Percentiles rank a stretch among this genome's conserved stretches.
phyloP scores from a whole-genome alignment of 2,797 vertebrate species.

The Telmatherina bonti region DNA sequence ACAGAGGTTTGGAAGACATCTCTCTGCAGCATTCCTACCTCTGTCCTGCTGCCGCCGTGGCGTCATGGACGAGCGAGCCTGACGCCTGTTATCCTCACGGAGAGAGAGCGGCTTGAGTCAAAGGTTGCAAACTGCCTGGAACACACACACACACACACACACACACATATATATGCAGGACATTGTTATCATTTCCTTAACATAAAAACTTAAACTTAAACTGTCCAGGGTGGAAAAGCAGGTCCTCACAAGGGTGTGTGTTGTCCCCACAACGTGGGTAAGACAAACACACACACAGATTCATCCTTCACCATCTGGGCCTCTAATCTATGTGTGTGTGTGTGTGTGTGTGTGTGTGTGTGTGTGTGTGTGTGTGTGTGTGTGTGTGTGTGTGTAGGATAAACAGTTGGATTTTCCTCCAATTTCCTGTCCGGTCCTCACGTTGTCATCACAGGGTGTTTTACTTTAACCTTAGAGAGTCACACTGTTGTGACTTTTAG shows the following conservation, averaged over 20 bases:
- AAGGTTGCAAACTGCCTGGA: not conserved
- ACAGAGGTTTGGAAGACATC: constrained; percentile 18
- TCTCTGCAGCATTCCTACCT: constrained; percentile 9
- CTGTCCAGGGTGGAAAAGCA: not conserved
- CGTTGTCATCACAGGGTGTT: not conserved
- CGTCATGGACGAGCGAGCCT: constrained; percentile 27
- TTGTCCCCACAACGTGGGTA: constrained; percentile 4
- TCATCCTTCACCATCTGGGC: constrained; percentile 52
- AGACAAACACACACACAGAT: constrained; percentile 29
- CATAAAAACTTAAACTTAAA: not conserved
- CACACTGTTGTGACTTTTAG: not conserved
- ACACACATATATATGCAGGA: not conserved
- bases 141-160: not conserved
- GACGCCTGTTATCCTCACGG: constrained; percentile 18
- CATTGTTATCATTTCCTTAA: not conserved
- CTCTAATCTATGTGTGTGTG: constrained; percentile 44
- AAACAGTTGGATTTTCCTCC: constrained; percentile 29
- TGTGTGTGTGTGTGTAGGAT: constrained; percentile 20
- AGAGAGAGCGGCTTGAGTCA: constrained; percentile 8
- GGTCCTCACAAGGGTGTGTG: not conserved
- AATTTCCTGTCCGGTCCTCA: constrained; percentile 25
- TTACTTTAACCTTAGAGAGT: not conserved
- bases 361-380: constrained; percentile 18
- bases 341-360: constrained; percentile 15
- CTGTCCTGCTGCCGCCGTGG: constrained; percentile 13